Base-by-base conservation (phyloP, 2,113 vertebrate genomes). In the Arothron firmamentum region DNA sequence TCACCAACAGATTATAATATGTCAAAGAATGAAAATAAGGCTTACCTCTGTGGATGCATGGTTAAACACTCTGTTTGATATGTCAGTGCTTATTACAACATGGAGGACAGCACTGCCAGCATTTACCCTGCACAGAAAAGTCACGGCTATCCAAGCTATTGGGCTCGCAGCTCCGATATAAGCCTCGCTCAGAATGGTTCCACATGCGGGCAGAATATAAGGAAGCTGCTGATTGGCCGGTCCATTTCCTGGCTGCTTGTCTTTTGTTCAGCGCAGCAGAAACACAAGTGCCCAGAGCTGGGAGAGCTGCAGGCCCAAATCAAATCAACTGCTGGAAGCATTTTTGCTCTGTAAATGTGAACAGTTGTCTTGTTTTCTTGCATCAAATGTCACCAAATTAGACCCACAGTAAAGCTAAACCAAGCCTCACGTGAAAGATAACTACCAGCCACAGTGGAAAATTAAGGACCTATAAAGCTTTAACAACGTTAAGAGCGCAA, bases 21-120 rank as follows among this genome's bases (percentile, higher is more conserved):
- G 77, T 87, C 56, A 89, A 87, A 85, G 61, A 86, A 90, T 69
- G 58, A 85, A 97, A 94, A 92, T 90, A 90, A 89, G 89, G 92
- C 96, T 99, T 98, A 99, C 96, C 96, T 99, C 93, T 97, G 94
- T 95, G 95, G 96, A 97, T 98, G 95, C 96, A 99, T 98, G 95
- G 94, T 93, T 95, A 96, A 92, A 94, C 94, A 95, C 78, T 87
- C 87, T 83, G 85, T 90, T 94, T 95, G 92, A 95, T 94, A 95
- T 97, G 95, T 96, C 95, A 98, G 92, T 96, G 96, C 94, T 97
- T 97, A 94, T 86, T 93, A 95, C 96, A 99, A 98, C 96, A 99
- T 97, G 96, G 96, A 98, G 96, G 96, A 96, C 94, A 93, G 93
- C 79, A 77, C 80, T 94, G 93, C 93, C 94, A 94, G 94, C 92